phyloP scores from a whole-genome alignment of 2,888 invertebrate genomes.

The Perizoma affinitatum region DNA sequence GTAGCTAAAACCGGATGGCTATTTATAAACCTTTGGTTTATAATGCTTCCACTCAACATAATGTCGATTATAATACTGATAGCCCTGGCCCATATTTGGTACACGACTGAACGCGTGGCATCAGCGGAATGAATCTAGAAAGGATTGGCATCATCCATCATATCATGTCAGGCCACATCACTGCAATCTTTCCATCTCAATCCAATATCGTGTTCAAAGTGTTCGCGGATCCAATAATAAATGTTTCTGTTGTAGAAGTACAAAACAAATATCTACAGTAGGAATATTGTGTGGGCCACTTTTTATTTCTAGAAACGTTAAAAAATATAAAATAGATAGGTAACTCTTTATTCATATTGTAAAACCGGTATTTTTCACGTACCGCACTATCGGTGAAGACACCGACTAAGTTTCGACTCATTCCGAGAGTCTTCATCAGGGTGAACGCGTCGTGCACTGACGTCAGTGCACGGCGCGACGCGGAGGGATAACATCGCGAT shows the following conservation, averaged over 20 bases:
- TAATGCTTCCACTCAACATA: neutral
- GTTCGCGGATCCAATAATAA: constrained; percentile 46
- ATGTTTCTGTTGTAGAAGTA: constrained; percentile 29
- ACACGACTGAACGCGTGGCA: constrained; percentile 18
- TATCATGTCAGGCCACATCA: constrained; percentile 55
- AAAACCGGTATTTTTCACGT: too few relatives aligned
- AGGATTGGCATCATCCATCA: constrained; percentile 57
- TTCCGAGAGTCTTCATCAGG: too few relatives aligned
- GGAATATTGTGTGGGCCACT: neutral
- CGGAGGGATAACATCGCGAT: too few relatives aligned
- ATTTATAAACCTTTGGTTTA: too few relatives aligned
- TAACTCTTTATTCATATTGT: too few relatives aligned
- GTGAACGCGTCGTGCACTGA: too few relatives aligned
- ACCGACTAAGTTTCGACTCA: too few relatives aligned
- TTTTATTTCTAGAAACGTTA: too few relatives aligned
- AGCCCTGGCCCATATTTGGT: constrained; percentile 8
- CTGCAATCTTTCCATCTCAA: constrained; percentile 59
- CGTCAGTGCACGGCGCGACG: too few relatives aligned
- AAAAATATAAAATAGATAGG: too few relatives aligned
- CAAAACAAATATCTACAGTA: neutral
- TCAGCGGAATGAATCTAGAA: constrained; percentile 45
- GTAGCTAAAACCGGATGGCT: too few relatives aligned
- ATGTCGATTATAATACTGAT: constrained; percentile 19
- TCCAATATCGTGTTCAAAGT: constrained; percentile 51
- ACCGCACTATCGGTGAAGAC: too few relatives aligned